Evolutionary conservation across 2,888 invertebrate species (phyloP).

Genomic region (Lasioglossum villosulum): DNA sequence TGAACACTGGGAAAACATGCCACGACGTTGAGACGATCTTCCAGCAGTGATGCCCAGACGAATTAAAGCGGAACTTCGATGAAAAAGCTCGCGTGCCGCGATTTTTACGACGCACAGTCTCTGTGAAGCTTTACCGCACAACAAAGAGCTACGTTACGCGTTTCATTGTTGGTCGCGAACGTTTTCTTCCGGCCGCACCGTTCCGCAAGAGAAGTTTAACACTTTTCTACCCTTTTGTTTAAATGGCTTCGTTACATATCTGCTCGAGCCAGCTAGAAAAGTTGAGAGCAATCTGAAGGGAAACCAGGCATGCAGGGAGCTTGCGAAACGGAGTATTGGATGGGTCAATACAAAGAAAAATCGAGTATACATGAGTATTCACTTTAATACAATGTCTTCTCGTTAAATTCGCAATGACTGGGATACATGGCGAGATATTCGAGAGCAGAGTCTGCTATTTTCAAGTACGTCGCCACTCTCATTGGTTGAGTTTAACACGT

Average conservation of each 20-base stretch:
- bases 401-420: background rate
- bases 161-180: slow-evolving; percentile 43
- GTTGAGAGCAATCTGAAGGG: slow-evolving; percentile 77
- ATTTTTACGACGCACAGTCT: slow-evolving; percentile 23
- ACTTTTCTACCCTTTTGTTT: slow-evolving; percentile 70
- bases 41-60: slow-evolving; percentile 76
- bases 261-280: slow-evolving; percentile 61
- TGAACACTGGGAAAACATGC: slow-evolving; percentile 61
- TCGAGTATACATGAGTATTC: slow-evolving; percentile 5
- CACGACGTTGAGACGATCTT: slow-evolving; percentile 72
- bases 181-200: slow-evolving; percentile 6
- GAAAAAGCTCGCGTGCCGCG: slow-evolving; percentile 21
- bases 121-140: slow-evolving; percentile 22
- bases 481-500: background rate
- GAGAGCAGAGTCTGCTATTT: background rate
- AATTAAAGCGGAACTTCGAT: slow-evolving; percentile 53
- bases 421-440: background rate
- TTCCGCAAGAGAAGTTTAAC: slow-evolving; percentile 28
- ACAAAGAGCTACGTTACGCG: slow-evolving; percentile 26
- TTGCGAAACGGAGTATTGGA: slow-evolving; percentile 39
- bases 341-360: slow-evolving; percentile 64
- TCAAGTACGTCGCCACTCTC: background rate
- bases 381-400: background rate
- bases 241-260: slow-evolving; percentile 74
- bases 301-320: slow-evolving; percentile 31